Conservation (phyloP, 2,113 vertebrate species). For the Cheilinus undulatus region DNA sequence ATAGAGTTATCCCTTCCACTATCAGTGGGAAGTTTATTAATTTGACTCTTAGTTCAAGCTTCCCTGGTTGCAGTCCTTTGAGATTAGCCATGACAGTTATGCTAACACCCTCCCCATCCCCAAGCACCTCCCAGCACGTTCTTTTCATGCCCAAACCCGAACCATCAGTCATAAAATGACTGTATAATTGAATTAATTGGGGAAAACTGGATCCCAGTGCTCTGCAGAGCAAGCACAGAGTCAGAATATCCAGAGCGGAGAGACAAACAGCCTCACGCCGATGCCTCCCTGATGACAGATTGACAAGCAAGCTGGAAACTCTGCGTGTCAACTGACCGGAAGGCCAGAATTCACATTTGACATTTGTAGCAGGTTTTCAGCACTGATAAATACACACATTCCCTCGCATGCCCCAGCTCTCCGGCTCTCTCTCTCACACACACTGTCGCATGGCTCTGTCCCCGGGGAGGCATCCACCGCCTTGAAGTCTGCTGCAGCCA, state of each 20-base stretch:
- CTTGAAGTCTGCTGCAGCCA: conserved; percentile 69
- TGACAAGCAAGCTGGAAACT: conserved; percentile 10
- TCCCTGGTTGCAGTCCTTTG: conserved; percentile 1
- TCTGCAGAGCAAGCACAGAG: neutral
- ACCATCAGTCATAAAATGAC: conserved; percentile 38
- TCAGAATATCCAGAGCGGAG: neutral
- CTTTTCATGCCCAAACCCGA: conserved; percentile 3
- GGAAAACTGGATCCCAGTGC: neutral
- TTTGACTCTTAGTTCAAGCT: conserved; percentile 24
- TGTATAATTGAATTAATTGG: conserved; percentile 48
- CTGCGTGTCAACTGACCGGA: conserved; percentile 37
- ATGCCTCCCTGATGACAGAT: neutral
- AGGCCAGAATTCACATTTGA: conserved; percentile 59
- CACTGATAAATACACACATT: conserved; percentile 49
- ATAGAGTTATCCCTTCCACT: neutral
- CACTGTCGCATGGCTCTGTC: conserved; percentile 59
- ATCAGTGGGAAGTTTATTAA: conserved; percentile 26
- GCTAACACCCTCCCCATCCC: conserved; percentile 13
- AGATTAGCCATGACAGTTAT: conserved; percentile 36
- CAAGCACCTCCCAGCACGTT: conserved; percentile 1
- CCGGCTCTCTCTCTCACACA: neutral
- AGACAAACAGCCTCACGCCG: conserved; percentile 5
- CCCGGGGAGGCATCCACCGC: conserved; percentile 63
- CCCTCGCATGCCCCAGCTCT: conserved; percentile 16
- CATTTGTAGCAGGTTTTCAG: conserved; percentile 59